phyloP scores from a whole-genome alignment of 2,797 vertebrate genomes.

The Ispidina lecontei region DNA sequence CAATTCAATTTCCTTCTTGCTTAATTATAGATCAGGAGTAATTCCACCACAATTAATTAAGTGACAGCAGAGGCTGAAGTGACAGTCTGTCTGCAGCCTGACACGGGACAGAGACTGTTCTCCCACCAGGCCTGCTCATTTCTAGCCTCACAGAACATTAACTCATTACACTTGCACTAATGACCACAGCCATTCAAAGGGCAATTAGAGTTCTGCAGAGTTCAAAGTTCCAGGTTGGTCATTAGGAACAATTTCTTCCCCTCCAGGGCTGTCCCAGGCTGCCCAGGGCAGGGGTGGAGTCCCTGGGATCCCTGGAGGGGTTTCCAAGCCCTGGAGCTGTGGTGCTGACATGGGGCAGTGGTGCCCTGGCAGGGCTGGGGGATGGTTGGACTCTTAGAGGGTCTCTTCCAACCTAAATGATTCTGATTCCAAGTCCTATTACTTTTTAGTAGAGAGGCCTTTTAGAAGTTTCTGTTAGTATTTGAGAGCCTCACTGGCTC shows the following conservation, averaged over 20 bases:
- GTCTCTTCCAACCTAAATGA: neutral
- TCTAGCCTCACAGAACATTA: slow-evolving; percentile 19
- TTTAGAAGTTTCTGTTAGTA: neutral
- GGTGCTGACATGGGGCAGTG: neutral
- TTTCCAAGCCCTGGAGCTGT: neutral
- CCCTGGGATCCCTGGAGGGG: neutral
- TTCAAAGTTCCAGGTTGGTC: neutral
- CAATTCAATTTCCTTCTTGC: slow-evolving; percentile 51
- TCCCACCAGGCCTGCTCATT: neutral
- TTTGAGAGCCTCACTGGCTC: neutral
- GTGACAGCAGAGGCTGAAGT: slow-evolving; percentile 31
- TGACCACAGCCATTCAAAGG: neutral
- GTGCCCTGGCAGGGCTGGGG: neutral
- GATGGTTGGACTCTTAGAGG: neutral
- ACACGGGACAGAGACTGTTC: neutral
- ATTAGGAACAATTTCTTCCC: neutral
- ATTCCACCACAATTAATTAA: slow-evolving; percentile 65
- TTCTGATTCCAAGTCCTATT: neutral
- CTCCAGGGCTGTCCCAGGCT: neutral
- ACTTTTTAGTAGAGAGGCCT: neutral
- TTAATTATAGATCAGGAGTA: slow-evolving; percentile 58
- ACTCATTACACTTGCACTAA: neutral
- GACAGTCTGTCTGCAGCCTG: neutral
- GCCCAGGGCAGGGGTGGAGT: neutral
- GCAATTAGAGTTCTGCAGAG: slow-evolving; percentile 4